Conservation (phyloP, 2,888 invertebrate genomes). For the Drosophila flavopinicola region DNA sequence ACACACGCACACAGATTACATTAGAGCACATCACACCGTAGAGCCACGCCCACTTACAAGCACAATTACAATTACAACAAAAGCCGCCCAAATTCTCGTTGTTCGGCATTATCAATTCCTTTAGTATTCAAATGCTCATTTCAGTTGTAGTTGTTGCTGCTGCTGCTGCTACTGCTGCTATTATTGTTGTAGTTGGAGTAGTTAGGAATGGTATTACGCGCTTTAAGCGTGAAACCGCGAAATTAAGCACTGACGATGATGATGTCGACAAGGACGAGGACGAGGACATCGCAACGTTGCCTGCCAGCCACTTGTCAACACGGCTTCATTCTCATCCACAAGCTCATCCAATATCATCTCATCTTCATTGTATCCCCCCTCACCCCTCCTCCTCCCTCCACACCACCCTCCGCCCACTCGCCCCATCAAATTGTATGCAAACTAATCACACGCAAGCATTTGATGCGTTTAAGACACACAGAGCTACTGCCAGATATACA, state of each 20-base stretch:
- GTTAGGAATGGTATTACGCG: conserved; percentile 51
- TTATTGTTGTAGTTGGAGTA: conserved; percentile 35
- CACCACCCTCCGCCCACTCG: conserved; percentile 1
- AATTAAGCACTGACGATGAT: conserved; percentile 63
- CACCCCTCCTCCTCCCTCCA: conserved; percentile 6
- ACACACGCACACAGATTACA: conserved; percentile 12
- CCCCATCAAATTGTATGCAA: conserved; percentile 71
- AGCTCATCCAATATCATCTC: conserved; percentile 60
- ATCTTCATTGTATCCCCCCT: conserved; percentile 33
- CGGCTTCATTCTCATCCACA: conserved; percentile 55
- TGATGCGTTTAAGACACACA: conserved; percentile 74
- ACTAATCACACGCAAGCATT: conserved; percentile 78
- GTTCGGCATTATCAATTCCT: conserved; percentile 67
- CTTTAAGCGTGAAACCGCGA: conserved; percentile 66
- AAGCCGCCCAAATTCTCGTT: conserved; percentile 46
- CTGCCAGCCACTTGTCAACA: conserved; percentile 72
- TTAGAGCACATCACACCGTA: conserved; percentile 28
- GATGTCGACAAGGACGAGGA: conserved; percentile 24
- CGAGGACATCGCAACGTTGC: conserved; percentile 19
- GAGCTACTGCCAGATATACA: conserved; percentile 20
- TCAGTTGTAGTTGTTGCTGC: conserved; percentile 34
- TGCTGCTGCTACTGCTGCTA: conserved; percentile 26
- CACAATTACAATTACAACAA: conserved; percentile 63
- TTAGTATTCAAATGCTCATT: conserved; percentile 72
- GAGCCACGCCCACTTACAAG: conserved; percentile 57